Evolutionary conservation across 2,113 vertebrate genomes (phyloP).

Genomic region (Nicator chloris): DNA sequence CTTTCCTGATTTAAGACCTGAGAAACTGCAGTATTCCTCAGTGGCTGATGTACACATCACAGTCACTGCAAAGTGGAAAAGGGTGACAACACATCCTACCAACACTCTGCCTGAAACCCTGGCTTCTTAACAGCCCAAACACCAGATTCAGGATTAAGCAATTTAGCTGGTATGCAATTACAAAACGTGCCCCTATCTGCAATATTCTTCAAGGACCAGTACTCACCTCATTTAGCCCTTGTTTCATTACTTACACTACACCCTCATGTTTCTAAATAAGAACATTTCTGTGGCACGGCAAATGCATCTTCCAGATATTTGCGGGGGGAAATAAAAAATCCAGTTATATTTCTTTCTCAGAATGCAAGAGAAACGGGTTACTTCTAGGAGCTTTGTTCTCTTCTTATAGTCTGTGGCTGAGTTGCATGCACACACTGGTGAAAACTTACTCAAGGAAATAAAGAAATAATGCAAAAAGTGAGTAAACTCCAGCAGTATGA

Average conservation of each 20-base stretch:
- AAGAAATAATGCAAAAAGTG: background rate
- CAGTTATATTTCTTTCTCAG: background rate
- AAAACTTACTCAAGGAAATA: background rate
- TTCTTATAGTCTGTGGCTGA: background rate
- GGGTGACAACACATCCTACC: background rate
- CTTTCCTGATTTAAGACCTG: background rate
- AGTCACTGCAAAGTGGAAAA: background rate
- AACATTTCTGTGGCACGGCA: background rate
- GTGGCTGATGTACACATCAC: background rate
- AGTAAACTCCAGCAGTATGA: background rate
- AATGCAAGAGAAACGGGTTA: background rate
- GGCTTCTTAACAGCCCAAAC: background rate
- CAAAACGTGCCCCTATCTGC: background rate
- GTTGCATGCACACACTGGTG: background rate
- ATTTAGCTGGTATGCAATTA: background rate
- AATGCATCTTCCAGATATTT: background rate
- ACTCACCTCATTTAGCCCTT: background rate
- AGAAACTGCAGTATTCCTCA: background rate
- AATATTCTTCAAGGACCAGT: background rate
- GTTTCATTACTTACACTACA: background rate
- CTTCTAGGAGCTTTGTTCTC: background rate
- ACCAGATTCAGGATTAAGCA: background rate
- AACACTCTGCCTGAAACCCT: background rate
- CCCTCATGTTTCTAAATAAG: background rate
- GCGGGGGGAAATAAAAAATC: background rate